phyloP scores from a whole-genome alignment of 1,140 invertebrate genomes.

The Philopotamus ludificatus region DNA sequence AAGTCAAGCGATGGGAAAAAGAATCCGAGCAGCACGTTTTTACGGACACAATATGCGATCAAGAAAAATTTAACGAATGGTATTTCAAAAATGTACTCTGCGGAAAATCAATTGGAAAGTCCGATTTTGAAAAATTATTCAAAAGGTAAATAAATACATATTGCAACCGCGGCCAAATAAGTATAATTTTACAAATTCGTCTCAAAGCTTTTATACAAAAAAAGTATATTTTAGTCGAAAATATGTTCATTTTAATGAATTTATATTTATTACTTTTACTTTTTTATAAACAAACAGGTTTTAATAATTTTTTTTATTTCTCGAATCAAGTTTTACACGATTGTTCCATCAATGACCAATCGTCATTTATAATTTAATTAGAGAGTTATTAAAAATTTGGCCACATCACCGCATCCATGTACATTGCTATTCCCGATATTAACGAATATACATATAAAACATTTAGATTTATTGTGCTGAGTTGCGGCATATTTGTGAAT shows the following conservation, averaged over 20 bases:
- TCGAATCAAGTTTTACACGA: too few species aligned
- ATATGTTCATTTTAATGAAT: neutral
- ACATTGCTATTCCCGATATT: too few species aligned
- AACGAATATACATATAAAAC: too few species aligned
- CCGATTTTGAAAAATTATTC: constrained; percentile 35
- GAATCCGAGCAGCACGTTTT: constrained; percentile 45
- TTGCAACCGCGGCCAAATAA: too few species aligned
- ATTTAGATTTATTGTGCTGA: constrained; percentile 47
- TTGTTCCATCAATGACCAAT: too few species aligned
- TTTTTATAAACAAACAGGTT: neutral
- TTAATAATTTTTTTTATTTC: neutral
- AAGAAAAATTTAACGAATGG: constrained; percentile 45
- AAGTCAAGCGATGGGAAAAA: constrained; percentile 44
- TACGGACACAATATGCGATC: constrained; percentile 42
- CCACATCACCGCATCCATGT: too few species aligned
- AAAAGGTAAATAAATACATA: constrained; percentile 30
- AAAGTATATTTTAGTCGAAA: too few species aligned
- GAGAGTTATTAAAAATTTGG: too few species aligned
- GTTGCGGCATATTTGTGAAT: constrained; percentile 48
- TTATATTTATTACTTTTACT: neutral
- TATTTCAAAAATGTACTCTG: constrained; percentile 41
- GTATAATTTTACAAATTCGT: too few species aligned
- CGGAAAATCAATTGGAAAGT: constrained; percentile 34
- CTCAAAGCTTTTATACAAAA: too few species aligned
- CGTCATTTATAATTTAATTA: too few species aligned